phyloP scores from a whole-genome alignment of 2,113 vertebrate species.

The Pogonocichla stellata region DNA sequence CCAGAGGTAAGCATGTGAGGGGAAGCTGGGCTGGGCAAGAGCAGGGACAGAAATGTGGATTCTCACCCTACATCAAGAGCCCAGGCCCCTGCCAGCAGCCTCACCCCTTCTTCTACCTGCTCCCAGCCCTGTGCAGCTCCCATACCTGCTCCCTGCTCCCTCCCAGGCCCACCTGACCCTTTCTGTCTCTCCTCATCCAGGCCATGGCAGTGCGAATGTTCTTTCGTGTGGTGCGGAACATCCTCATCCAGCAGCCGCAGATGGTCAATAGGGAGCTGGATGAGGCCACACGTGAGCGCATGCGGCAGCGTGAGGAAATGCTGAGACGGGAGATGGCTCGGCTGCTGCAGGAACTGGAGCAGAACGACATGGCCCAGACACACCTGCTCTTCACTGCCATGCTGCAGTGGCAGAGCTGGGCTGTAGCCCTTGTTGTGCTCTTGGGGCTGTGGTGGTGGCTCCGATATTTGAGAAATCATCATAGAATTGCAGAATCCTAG shows the following conservation, averaged over 20 bases:
- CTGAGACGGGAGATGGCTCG: background rate
- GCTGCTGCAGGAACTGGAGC: background rate
- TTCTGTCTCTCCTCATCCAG: background rate
- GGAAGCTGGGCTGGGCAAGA: background rate
- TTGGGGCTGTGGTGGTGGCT: background rate
- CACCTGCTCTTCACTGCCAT: background rate
- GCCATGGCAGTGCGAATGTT: background rate
- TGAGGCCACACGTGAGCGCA: background rate
- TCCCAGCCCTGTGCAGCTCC: background rate
- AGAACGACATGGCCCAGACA: background rate
- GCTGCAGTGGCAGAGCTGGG: background rate
- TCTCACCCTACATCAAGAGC: background rate
- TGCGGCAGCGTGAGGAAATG: background rate
- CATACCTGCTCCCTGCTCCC: background rate
- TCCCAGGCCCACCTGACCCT: background rate
- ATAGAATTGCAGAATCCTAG: background rate
- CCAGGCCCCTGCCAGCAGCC: background rate
- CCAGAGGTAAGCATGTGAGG: accelerated
- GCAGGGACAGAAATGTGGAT: background rate
- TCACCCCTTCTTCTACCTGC: background rate
- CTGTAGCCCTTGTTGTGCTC: background rate
- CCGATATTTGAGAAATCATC: background rate
- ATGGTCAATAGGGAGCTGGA: background rate
- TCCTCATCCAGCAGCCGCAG: background rate
- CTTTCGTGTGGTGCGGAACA: background rate